Evolutionary conservation across 2,888 invertebrate species (phyloP), one percentile per base, ranked within the genome.

Genomic region (Lumbricus terrestris): DNA sequence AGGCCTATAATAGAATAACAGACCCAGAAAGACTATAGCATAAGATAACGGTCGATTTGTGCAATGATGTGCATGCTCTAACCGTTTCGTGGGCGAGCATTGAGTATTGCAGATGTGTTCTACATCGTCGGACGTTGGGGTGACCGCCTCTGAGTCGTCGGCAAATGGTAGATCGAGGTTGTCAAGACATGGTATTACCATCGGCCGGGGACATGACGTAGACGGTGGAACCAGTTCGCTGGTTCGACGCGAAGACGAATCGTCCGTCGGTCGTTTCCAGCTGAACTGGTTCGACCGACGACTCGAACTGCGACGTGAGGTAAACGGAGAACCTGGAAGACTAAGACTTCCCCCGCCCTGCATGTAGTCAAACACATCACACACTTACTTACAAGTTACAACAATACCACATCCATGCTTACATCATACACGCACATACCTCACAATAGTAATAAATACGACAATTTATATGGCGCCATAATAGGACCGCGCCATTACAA

Each of bases 81-180:
- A 69, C 85, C 85, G 85, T 85, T 85, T 85, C 85, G 23, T 34
- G 82, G 85, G 89, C 23, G 42, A 90, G 33, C 42, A 40, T 23
- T 91, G 90, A 42, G 91, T 69, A 88, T 90, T 90, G 88, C 92
- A 95, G 93, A 93, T 93, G 88, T 92, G 91, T 89, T 89, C 89
- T 38, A 92, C 34, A 42, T 92, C 98, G 96, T 98, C 98, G 92
- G 98, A 98, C 97, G 98, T 98, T 90, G 99, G 99, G 92, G 99
- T 99, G 91, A 98, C 91, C 20, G 90, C 91, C 23, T 88, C 88
- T 3, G 91, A 91, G 88, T 90, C 90, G 69, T 91, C 91, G 23
- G 90, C 90, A 47, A 82, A 91, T 16, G 91, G 91, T 69, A 91
- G 90, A 88, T 90, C 90, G 33, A 91, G 90, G 54, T 91, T 91